Evolutionary conservation across 1,140 invertebrate genomes (phyloP).

Genomic region (Philopotamus ludificatus): DNA sequence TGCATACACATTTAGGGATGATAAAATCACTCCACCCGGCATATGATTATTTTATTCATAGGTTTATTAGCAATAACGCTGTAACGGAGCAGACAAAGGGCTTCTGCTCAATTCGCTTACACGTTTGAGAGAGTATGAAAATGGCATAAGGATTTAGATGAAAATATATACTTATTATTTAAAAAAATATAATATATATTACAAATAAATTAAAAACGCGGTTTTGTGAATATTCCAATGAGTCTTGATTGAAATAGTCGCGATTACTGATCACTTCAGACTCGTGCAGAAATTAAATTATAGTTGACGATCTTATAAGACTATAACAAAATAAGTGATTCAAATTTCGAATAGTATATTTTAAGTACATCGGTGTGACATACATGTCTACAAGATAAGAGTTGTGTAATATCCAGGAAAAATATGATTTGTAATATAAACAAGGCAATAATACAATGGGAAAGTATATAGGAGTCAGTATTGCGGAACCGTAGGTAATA

Average conservation of each 20-base stretch:
- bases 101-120: conserved; percentile 5
- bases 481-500: conserved; percentile 17
- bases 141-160: too few species aligned
- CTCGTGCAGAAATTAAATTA: too few species aligned
- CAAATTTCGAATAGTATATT: background rate
- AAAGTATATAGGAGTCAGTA: conserved; percentile 3
- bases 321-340: background rate
- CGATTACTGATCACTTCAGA: too few species aligned
- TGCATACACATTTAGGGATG: background rate
- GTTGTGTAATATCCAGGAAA: too few species aligned
- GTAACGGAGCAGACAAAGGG: conserved; percentile 8
- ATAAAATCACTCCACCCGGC: conserved; percentile 21
- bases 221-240: too few species aligned
- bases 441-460: conserved; percentile 18
- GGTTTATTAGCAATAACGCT: conserved; percentile 29
- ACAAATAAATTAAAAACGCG: too few species aligned
- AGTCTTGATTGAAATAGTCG: too few species aligned
- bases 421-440: conserved; percentile 22
- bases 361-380: background rate
- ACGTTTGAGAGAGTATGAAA: background rate
- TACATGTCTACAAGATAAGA: background rate
- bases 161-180: too few species aligned
- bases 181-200: too few species aligned
- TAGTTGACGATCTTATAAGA: background rate
- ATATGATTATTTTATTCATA: conserved; percentile 31